These are phyloP conservation scores for Campoplex capitator DNA, from an alignment of 2,888 invertebrate genomes.

Conservation along the genomic window DNA sequence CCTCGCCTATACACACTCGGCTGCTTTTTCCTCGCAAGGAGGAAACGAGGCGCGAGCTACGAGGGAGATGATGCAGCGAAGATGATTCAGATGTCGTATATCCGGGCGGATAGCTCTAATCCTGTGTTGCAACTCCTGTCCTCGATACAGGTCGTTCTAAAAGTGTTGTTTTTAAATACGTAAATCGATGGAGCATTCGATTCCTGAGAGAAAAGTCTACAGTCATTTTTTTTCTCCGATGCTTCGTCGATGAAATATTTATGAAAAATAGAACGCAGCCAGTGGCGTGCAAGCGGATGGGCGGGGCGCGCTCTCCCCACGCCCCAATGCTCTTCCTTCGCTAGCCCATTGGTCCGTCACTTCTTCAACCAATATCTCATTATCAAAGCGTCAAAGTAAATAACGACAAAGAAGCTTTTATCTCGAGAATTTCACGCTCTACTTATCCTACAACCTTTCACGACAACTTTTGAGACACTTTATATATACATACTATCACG, in stretches of 20 bases:
- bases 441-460: neutral
- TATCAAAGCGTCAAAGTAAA: neutral
- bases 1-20: constrained; percentile 8
- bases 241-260: neutral
- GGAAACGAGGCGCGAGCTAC: constrained; percentile 42
- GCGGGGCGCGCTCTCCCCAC: too few relatives aligned
- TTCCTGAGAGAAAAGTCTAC: neutral
- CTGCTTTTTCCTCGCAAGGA: constrained; percentile 40
- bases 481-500: neutral
- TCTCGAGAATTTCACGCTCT: neutral
- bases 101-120: constrained; percentile 62
- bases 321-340: neutral
- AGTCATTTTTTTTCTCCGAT: neutral
- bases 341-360: neutral
- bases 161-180: neutral
- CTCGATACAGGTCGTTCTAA: constrained; percentile 16
- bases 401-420: neutral
- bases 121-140: constrained; percentile 48
- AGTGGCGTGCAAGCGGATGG: neutral
- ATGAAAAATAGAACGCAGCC: neutral
- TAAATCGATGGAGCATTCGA: too few relatives aligned
- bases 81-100: constrained; percentile 64
- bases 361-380: neutral
- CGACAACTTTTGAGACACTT: neutral
- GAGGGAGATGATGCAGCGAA: constrained; percentile 49